Evolutionary conservation across 2,888 invertebrate species (phyloP).

Genomic region (Diploptera punctata): DNA sequence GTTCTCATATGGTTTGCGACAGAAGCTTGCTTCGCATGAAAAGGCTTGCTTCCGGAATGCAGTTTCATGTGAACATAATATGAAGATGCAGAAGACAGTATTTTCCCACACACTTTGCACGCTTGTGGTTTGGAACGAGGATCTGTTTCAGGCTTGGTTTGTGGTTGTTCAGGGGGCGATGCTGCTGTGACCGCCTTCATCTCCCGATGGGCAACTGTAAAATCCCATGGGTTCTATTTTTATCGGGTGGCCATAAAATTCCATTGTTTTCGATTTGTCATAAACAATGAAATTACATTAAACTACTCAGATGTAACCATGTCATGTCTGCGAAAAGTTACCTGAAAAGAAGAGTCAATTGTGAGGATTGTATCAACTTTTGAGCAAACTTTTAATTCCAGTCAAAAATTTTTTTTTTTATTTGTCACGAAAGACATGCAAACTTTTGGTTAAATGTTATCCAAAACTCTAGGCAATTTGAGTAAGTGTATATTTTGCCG

Average conservation of each 20-base stretch:
- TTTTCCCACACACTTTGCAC: constrained; percentile 80
- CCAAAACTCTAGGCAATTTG: background rate
- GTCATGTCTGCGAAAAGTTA: constrained; percentile 19
- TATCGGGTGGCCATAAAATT: constrained; percentile 35
- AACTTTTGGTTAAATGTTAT: too few species aligned
- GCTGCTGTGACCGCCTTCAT: constrained; percentile 30
- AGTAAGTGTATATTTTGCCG: background rate
- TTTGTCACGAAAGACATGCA: too few species aligned
- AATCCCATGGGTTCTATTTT: constrained; percentile 36
- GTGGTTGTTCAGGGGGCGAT: background rate
- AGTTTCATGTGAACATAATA: constrained; percentile 85
- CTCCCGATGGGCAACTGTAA: constrained; percentile 34
- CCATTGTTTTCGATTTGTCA: constrained; percentile 14
- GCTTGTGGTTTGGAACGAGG: constrained; percentile 66
- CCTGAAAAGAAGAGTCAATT: constrained; percentile 27
- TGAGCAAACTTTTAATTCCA: too few species aligned
- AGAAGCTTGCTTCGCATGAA: constrained; percentile 80
- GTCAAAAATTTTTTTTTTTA: too few species aligned
- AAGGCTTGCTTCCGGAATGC: constrained; percentile 81
- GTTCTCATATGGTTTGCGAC: constrained; percentile 81
- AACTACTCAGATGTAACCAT: background rate
- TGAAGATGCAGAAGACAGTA: constrained; percentile 76
- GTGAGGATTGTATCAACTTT: background rate
- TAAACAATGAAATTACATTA: constrained; percentile 7
- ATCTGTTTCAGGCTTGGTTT: constrained; percentile 19